Base-by-base conservation (phyloP, 2,888 invertebrate species). In the Synergus itoensis region DNA sequence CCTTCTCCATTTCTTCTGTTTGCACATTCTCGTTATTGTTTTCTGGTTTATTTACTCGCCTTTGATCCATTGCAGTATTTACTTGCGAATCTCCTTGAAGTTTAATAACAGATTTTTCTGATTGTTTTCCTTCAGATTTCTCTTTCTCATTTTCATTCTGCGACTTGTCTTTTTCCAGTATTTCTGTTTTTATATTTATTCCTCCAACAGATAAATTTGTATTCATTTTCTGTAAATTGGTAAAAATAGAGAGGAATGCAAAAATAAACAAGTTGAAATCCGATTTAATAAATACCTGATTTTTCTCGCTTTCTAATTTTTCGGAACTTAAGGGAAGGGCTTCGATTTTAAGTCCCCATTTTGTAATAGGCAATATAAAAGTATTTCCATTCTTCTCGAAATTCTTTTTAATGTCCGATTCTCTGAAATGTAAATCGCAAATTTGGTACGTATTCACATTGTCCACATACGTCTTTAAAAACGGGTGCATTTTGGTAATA, bases 361-460 rank as follows among this genome's bases (percentile, higher is more conserved):
- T 53, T 48, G 48, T 53, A 16, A 48, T 4, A n/a, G 69, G 69
- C 8, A 73, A 45, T 69, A 12, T 45, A 4, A n/a, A 73, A 9
- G 53, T 11, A 53, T 53, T 48, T 16, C 48, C 36, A 48, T 73
- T 73, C 1, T 28, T 36, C 21, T 28, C 21, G 4, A 45, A 16
- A n/a, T 7, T 53, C 36, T 73, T 73, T 16, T 73, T 73, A 36
- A 73, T 73, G 16, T 73, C 69, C 0, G 69, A 36, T 11, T 53
- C 69, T 73, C 28, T 48, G 18, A 73, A 73, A 73, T 73, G 69
- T 28, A 73, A 73, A 73, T 73, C 69, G 48, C 69, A 73, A 8
- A 73, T 28, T 73, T 73, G 28, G 9, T 73, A 73, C n/a, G 69
- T 48, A 28, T 53, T 36, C 11, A 73, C 11, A 36, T 73, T 28